Percentiles rank a stretch among this genome's conserved stretches.
Conservation (phyloP, 2,113 vertebrate species). For the Hoplias malabaricus region DNA sequence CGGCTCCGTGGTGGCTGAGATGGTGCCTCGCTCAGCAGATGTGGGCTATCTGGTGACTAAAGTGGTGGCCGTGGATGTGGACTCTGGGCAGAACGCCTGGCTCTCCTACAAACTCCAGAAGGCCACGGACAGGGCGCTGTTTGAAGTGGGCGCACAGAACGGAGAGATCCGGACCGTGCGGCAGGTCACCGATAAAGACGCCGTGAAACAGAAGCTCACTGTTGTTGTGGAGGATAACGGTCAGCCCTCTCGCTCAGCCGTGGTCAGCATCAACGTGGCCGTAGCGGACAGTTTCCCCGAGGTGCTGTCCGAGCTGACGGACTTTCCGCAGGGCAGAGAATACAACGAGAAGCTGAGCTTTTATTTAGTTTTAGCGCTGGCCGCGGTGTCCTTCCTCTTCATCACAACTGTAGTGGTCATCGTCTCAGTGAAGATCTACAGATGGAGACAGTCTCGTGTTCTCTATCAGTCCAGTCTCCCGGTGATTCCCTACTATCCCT, state of each 20-base stretch:
- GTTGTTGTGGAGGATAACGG: conserved; percentile 58
- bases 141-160: conserved; percentile 48
- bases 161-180: conserved; percentile 47
- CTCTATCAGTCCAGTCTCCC: conserved; percentile 38
- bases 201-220: conserved; percentile 40
- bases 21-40: conserved; percentile 62
- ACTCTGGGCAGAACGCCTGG: conserved; percentile 49
- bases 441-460: conserved; percentile 45
- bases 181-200: conserved; percentile 28
- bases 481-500: conserved; percentile 51
- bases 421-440: conserved; percentile 60
- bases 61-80: conserved; percentile 53
- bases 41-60: conserved; percentile 52
- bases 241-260: conserved; percentile 45
- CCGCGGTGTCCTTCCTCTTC: conserved; percentile 69
- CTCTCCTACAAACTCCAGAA: conserved; percentile 48
- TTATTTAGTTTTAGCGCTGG: conserved; percentile 48
- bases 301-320: conserved; percentile 28
- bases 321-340: conserved; percentile 17
- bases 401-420: conserved; percentile 63
- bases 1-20: conserved; percentile 44
- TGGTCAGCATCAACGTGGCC: conserved; percentile 44
- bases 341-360: conserved; percentile 10
- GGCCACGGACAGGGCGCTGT: conserved; percentile 45
- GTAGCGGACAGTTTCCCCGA: conserved; percentile 46